Evolutionary conservation across 2,113 vertebrate species (phyloP), one percentile per base, ranked within the genome.

Genomic region (Candoia aspera): DNA sequence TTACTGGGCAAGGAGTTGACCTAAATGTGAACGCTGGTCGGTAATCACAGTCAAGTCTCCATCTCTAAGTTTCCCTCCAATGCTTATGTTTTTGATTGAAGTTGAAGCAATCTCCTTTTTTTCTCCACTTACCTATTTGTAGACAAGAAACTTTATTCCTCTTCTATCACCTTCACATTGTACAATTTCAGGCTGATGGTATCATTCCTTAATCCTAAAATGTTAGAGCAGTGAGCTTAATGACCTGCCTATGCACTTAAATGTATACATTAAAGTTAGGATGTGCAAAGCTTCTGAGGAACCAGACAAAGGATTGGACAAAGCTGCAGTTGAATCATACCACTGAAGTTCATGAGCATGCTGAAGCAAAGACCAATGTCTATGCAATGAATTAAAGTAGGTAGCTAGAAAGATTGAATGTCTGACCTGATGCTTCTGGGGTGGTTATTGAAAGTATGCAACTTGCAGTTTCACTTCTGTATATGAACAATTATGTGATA

Each of bases 201-300:
- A 24, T 42, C 68, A 19, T n/a, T 79, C 62, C 6, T 54, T 54
- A 86, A 46, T 54, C 49, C 12, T 11, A 15, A 49, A 11, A 13
- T 54, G 12, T 86, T 59, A 57, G 13, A 58, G 12, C 33, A 84
- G 37, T 58, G 55, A 49, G 8, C 4, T 46, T 59, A 59, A 42
- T 42, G 12, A 37, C 6, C 24, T 10, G 17, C 19, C 9, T 5
- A 5, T 24, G 6, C 94, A 84, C 90, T 5, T 88, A 93, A 89
- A 68, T 85, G 92, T 94, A 94, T 94, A 60, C 94, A 91, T 9
- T 73, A 13, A 73, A 17, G 5, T 73, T 73, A 73, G 68, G 68
- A 73, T 73, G n/a, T 19, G 15, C 68, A 73, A 73, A 33, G 64
- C 17, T 73, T 37, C 68, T 1, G 1, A 73, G 6, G n/a, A 1